Evolutionary conservation across 2,797 vertebrate genomes (phyloP), one percentile per base, ranked within the genome.

Genomic region (Apogon hyalosoma): DNA sequence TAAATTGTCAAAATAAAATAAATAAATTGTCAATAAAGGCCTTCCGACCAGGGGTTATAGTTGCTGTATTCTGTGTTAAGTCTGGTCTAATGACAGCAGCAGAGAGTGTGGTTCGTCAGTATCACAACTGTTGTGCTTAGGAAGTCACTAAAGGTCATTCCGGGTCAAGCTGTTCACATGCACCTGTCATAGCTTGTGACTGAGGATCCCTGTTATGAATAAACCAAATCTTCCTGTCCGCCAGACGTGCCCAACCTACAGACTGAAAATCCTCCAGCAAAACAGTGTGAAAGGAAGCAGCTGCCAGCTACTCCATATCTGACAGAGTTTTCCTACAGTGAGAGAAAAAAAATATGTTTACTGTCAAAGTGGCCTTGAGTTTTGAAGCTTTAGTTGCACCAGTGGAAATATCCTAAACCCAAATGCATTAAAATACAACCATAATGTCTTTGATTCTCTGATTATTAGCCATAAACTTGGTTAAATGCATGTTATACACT

Each of bases 191-290:
- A 67, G 36, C 49, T 39, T 63, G 39, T 62, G 71, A 82, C 61
- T 63, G 66, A 75, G 62, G 69, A 68, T 65, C 40, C 52, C 36
- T 73, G 75, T 72, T 65, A 73, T 82, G 74, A 87, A 88, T 84
- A 84, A 86, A 84, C 75, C 76, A 79, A 77, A 69, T 78, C 70
- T 69, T 69, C 54, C 39, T 57, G 56, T 72, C 55, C 60, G 59
- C 65, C 73, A 49, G 56, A 73, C 43, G 74, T 63, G 62, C 50
- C 24, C 58, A 69, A 68, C 63, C 67, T 46, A 59, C 66, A 48
- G 45, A 80, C 63, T 74, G 69, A 82, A 88, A 80, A 59, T 77
- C 62, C 63, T 73, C 57, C 69, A 69, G 58, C 52, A 71, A 71
- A 77, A 69, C 28, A 53, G 49, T 31, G 21, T 63, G 52, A 31